These are phyloP conservation scores for Hipparchia sbordonii DNA, from an alignment of 2,888 invertebrate genomes.

Conservation along the genomic window DNA sequence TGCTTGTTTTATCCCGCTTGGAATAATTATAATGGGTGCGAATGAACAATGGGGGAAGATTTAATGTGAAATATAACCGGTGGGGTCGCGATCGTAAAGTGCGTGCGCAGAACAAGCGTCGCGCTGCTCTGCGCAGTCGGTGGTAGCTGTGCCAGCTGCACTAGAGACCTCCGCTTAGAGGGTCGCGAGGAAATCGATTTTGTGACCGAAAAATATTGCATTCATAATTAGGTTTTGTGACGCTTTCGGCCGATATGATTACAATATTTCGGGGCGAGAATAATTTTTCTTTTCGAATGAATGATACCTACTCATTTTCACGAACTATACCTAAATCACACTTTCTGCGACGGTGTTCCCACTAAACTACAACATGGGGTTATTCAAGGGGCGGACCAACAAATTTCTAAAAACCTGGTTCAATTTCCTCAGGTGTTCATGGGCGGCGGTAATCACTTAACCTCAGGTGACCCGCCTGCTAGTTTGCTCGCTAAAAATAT, in stretches of 20 bases:
- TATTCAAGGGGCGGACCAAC: no score
- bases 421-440: no score
- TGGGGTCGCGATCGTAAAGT: slow-evolving; percentile 51
- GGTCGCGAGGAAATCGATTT: slow-evolving; percentile 52
- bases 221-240: slow-evolving; percentile 31
- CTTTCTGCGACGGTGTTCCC: no score
- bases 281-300: no score
- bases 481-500: no score
- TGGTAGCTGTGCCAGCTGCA: slow-evolving; percentile 48
- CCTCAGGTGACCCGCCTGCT: no score
- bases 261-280: no score
- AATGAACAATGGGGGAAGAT: slow-evolving; percentile 63
- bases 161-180: slow-evolving; percentile 51
- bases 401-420: no score
- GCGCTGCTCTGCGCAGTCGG: slow-evolving; percentile 60
- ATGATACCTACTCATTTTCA: no score
- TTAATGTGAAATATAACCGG: slow-evolving; percentile 59
- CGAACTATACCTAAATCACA: no score
- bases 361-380: no score
- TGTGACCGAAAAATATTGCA: slow-evolving; percentile 27
- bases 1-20: slow-evolving; percentile 49
- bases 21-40: slow-evolving; percentile 58
- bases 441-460: no score
- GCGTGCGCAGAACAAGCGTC: slow-evolving; percentile 57
- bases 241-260: background rate